These are phyloP conservation scores for Teleogryllus oceanicus DNA, from an alignment of 2,888 invertebrate genomes.

Conservation along the genomic window DNA sequence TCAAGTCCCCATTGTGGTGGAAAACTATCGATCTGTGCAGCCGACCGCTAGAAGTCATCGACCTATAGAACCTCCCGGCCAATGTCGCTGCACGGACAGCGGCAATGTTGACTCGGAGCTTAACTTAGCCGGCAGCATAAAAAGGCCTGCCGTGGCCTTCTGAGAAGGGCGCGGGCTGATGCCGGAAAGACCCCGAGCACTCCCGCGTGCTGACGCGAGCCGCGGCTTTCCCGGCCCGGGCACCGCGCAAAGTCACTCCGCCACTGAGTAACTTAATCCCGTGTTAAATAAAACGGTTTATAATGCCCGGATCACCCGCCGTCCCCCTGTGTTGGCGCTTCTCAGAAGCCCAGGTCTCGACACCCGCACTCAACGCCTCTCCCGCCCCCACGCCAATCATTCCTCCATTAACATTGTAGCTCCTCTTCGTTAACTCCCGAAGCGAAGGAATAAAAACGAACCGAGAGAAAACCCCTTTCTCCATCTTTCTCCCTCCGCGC, in stretches of 20 bases:
- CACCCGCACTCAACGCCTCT: not conserved
- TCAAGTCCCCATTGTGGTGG: no score
- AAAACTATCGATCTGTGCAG: no score
- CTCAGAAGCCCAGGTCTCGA: not conserved
- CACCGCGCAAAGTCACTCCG: not conserved
- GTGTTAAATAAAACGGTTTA: constrained; percentile 2
- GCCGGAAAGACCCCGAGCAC: no score
- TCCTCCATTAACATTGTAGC: not conserved
- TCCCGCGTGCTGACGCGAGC: no score
- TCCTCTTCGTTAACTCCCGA: constrained; percentile 8
- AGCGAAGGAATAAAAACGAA: not conserved
- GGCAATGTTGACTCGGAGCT: no score
- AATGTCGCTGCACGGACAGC: no score
- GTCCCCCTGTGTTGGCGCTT: not conserved
- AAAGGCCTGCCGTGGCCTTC: no score
- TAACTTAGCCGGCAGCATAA: no score
- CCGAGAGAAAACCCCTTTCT: not conserved
- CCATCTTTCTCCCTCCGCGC: not conserved
- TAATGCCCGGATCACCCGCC: constrained; percentile 6
- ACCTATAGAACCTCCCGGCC: no score
- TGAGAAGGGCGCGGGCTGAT: no score
- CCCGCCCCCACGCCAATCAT: constrained; percentile 18
- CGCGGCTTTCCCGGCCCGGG: no score
- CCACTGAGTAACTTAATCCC: constrained; percentile 3
- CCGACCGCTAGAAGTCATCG: no score